Evolutionary conservation across 23 tunicate species (phyloP), one percentile per base, ranked within the genome.

Genomic region (Halocynthia aurantium): DNA sequence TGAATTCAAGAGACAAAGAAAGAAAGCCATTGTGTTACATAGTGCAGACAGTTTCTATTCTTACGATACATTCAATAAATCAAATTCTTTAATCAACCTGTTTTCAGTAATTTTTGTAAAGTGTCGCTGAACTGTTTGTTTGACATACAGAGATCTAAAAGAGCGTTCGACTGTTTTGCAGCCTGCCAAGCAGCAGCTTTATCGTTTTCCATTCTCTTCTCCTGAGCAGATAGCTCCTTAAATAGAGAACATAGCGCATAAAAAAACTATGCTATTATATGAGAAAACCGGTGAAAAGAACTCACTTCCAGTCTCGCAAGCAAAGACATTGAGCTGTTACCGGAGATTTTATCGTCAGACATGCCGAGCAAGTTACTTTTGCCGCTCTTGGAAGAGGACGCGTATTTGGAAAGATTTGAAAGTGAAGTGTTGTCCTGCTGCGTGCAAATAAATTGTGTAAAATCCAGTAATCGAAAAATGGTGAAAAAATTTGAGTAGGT

Each of bases 241-340:
- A 58, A 58, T 58, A 2, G 4, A 4, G 44, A 4, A 31, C 44
- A 31, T 31, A 31, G 44, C 1, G 44, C 44, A 31, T 31, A 31
- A 31, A 31, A 1, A 31, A 31, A 1, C 44, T 31, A 31, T 31
- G 44, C 44, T 31, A 31, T 31, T 31, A 31, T 31, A 62, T 5
- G 63, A 67, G 6, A 68, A 31, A 22, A 62, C 0, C 51, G 21
- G 13, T 31, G 2, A 19, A 15, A n/a, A 55, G 51, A 10, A 67
- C 74, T 50, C 13, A 83, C 87, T 69, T 81, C 76, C 55, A 83
- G 55, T 64, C 76, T 83, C 21, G 87, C 82, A 11, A 85, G 89
- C 81, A 85, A 55, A 6, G 89, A 85, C 7, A 80, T 83, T 12
- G 89, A 85, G 52, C 84, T 78, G 67, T 85, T 85, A 40, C 89